Conservation (phyloP, 2,888 invertebrate genomes). For the Psylliodes chrysocephalus region DNA sequence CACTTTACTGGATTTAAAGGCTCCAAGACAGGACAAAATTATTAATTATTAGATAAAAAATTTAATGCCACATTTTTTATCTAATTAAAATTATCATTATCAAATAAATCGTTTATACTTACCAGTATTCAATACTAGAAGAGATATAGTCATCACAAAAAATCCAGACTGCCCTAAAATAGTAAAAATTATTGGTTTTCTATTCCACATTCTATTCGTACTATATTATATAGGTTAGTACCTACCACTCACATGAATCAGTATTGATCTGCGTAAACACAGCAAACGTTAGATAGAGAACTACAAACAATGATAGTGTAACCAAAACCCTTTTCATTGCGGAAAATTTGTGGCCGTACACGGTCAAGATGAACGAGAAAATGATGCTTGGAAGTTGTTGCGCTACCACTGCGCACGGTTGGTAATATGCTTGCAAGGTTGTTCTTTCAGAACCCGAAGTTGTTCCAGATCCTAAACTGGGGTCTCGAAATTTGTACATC, state of each 20-base stretch:
- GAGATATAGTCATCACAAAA: slow-evolving; percentile 10
- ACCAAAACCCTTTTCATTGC: background rate
- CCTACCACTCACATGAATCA: slow-evolving; percentile 19
- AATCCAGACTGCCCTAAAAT: slow-evolving; percentile 19
- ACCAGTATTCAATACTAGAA: slow-evolving; percentile 18
- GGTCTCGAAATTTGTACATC: slow-evolving; percentile 20
- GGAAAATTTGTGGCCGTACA: slow-evolving; percentile 2
- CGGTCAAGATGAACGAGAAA: background rate
- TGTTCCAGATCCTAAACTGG: background rate
- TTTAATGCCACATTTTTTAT: too few relatives aligned
- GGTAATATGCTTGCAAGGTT: slow-evolving; percentile 10
- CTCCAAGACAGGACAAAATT: too few relatives aligned
- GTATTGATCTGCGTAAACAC: slow-evolving; percentile 11
- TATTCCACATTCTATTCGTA: too few relatives aligned
- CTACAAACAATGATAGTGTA: background rate
- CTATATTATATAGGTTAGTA: too few relatives aligned
- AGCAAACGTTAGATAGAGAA: background rate
- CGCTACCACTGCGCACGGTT: background rate
- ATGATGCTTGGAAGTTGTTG: background rate
- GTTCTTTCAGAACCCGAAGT: slow-evolving; percentile 6
- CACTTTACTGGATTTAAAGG: too few relatives aligned
- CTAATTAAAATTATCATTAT: too few relatives aligned
- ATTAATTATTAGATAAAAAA: too few relatives aligned
- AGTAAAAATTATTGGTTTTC: too few relatives aligned
- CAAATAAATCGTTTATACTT: too few relatives aligned